Evolutionary conservation across 1,140 invertebrate species (phyloP).

Genomic region (Helicoverpa armigera): DNA sequence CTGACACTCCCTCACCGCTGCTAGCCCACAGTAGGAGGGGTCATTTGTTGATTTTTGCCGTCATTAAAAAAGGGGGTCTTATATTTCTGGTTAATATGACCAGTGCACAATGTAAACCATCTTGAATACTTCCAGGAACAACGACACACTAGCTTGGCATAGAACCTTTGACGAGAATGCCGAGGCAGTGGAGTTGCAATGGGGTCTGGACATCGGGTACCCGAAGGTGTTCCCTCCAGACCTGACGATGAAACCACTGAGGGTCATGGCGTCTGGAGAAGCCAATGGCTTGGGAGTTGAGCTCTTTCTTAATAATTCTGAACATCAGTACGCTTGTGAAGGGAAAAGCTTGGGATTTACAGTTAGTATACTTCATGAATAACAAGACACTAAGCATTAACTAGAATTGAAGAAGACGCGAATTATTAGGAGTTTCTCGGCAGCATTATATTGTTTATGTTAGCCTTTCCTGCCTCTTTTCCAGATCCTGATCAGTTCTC

Average conservation of each 20-base stretch:
- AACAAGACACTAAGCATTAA: no score
- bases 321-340: conserved; percentile 80
- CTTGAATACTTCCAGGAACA: conserved; percentile 65
- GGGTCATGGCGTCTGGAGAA: conserved; percentile 79
- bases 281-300: conserved; percentile 75
- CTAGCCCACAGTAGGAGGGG: no score
- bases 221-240: conserved; percentile 74
- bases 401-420: no score
- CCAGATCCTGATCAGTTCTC: conserved; percentile 79
- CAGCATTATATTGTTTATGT: neutral
- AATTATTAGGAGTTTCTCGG: no score
- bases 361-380: conserved; percentile 58
- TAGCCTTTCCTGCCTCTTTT: conserved; percentile 7
- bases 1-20: no score
- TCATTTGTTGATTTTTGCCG: no score
- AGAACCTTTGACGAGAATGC: conserved; percentile 61
- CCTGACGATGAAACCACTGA: conserved; percentile 65
- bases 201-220: conserved; percentile 76
- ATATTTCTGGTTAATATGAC: no score
- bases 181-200: conserved; percentile 60
- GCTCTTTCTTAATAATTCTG: conserved; percentile 76
- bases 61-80: no score
- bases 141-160: conserved; percentile 73
- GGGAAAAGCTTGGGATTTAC: conserved; percentile 80
- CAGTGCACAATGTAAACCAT: neutral